Base-by-base conservation (phyloP, 2,113 vertebrate genomes). In the Spea bombifrons region DNA sequence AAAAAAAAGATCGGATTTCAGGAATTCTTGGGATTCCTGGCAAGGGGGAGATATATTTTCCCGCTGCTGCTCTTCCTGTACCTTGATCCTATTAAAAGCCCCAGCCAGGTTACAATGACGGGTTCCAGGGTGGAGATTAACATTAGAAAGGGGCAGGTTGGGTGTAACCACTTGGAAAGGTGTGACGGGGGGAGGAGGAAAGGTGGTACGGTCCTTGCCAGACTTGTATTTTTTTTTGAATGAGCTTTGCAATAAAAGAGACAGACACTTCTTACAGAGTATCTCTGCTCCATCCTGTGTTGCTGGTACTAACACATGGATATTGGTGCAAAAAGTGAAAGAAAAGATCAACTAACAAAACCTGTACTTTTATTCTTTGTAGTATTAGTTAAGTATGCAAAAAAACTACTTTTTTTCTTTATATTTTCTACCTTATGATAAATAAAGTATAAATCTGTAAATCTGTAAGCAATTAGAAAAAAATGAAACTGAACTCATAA, bases 101-200 rank as follows among this genome's bases (percentile, higher is more conserved):
- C 55, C 64, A 3, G 43, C 64, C 71, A 44, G 71, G 76, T 79
- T 17, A 9, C 8, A 74, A 43, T 49, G 57, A 49, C 61, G 65
- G 47, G 48, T 65, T 3, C 9, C n/a, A 45, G 66, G 50, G 73
- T 16, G 17, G 78, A 17, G 63, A 43, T 3, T 9, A 15, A 8
- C 8, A 2, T 43, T 48, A 64, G 69, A 66, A 66, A 67, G 17
- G 74, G 75, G 78, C 84, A 81, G 85, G 85, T 87, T 86, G 83
- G 84, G 84, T 75, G 7, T 66, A 5, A 76, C 80, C 50, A 73
- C 70, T 68, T 10, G 46, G 71, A 76, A 82, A 76, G 76, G 10
- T 74, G 81, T 82, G 79, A 80, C 69, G 61, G 65, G 80, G 81
- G 71, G 71, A 3, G 73, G 71, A 70, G 82, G 75, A 3, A 44